A percentile compares a stretch with the other conserved stretches of the same genome.
phyloP scores from a whole-genome alignment of 1,140 invertebrate species.

The Diploscapter pachys region DNA sequence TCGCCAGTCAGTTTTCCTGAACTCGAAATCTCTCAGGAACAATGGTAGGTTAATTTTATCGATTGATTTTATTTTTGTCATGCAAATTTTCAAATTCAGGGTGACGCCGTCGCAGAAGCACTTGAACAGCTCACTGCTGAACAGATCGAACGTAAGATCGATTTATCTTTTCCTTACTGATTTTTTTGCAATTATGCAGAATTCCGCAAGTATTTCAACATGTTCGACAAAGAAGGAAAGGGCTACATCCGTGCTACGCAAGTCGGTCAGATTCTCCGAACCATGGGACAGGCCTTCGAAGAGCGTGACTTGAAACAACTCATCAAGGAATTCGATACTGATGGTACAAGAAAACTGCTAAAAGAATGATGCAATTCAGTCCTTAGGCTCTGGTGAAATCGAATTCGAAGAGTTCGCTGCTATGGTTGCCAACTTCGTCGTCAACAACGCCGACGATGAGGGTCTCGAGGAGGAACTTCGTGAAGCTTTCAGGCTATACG shows the following conservation, averaged over 20 bases:
- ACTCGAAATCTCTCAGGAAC: no score
- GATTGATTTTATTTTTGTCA: no score
- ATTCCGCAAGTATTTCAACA: conserved; percentile 88
- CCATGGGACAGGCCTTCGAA: conserved; percentile 93
- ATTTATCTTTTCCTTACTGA: conserved; percentile 5
- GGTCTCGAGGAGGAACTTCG: conserved; percentile 74
- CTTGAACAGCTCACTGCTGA: conserved; percentile 55
- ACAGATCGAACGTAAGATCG: conserved; percentile 54
- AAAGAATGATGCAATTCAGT: conserved; percentile 8
- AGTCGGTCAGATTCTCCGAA: conserved; percentile 84
- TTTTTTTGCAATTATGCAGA: conserved; percentile 64
- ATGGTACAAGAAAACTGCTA: conserved; percentile 71
- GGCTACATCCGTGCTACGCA: conserved; percentile 89
- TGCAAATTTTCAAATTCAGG: conserved; percentile 12
- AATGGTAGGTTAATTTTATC: no score
- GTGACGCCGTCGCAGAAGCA: conserved; percentile 51
- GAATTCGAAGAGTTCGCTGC: conserved; percentile 93
- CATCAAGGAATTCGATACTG: conserved; percentile 89
- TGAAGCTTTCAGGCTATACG: conserved; percentile 83
- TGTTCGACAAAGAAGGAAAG: conserved; percentile 87
- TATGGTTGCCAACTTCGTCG: conserved; percentile 85
- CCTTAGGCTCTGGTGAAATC: conserved; percentile 80
- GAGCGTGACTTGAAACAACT: conserved; percentile 88
- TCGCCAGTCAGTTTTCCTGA: no score
- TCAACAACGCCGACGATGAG: conserved; percentile 66